These are phyloP conservation scores for Eucidaris tribuloides DNA, from an alignment of 35 echinoderm and acorn worm genomes.

Conservation along the genomic window DNA sequence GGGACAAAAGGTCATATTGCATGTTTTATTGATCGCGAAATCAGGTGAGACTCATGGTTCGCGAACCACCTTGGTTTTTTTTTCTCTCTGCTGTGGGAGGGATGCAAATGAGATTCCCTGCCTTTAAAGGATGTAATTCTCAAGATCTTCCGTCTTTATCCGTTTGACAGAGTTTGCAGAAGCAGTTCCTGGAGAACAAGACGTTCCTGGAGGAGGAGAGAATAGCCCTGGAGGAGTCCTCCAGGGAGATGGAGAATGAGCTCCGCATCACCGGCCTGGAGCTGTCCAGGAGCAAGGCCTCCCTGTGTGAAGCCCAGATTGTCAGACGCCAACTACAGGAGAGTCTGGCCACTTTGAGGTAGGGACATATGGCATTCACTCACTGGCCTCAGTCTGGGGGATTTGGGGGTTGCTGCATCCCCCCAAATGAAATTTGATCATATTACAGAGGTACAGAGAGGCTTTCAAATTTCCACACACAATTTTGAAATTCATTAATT, in stretches of 20 bases:
- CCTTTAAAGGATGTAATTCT: too few relatives aligned
- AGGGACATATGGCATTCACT: neutral
- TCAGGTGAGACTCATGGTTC: too few relatives aligned
- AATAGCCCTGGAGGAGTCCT: constrained; percentile 46
- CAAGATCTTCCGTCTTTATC: neutral
- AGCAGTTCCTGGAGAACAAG: constrained; percentile 57
- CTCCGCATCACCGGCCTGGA: constrained; percentile 42
- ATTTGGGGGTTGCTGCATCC: neutral
- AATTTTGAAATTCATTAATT: too few relatives aligned
- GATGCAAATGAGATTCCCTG: too few relatives aligned
- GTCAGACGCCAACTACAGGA: constrained; percentile 26
- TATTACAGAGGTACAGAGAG: neutral
- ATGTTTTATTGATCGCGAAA: too few relatives aligned
- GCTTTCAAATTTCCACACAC: too few relatives aligned
- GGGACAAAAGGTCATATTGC: too few relatives aligned
- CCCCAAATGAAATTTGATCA: too few relatives aligned
- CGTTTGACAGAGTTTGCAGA: neutral
- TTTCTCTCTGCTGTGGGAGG: too few relatives aligned
- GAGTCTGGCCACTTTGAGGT: constrained; percentile 30
- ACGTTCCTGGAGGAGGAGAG: constrained; percentile 69
- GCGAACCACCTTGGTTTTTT: too few relatives aligned
- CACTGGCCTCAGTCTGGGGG: neutral
- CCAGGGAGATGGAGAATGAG: constrained; percentile 45
- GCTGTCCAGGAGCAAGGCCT: constrained; percentile 29
- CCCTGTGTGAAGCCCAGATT: constrained; percentile 30